These are phyloP conservation scores for Phortica okadai DNA, from an alignment of 2,888 invertebrate genomes.

Conservation along the genomic window DNA sequence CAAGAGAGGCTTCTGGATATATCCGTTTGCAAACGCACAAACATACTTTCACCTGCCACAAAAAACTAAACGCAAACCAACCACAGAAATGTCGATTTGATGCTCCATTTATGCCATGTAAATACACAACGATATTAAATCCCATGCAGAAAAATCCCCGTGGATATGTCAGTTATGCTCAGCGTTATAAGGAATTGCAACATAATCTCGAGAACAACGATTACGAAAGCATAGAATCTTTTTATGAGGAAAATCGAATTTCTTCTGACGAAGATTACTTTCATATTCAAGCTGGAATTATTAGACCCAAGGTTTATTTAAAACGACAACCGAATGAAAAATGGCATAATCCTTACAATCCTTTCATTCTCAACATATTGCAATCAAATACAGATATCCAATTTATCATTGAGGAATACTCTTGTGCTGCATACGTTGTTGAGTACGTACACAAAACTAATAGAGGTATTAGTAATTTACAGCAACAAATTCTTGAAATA, in stretches of 20 bases:
- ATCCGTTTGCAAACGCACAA: slow-evolving; percentile 34
- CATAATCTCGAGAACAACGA: slow-evolving; percentile 30
- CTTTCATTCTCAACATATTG: slow-evolving; percentile 65
- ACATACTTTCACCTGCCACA: slow-evolving; percentile 41
- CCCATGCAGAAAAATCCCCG: slow-evolving; percentile 29
- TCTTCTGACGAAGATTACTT: slow-evolving; percentile 49
- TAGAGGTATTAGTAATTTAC: slow-evolving; percentile 62
- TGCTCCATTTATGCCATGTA: slow-evolving; percentile 36
- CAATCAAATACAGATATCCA: slow-evolving; percentile 71
- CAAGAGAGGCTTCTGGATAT: slow-evolving; percentile 36
- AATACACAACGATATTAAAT: slow-evolving; percentile 25
- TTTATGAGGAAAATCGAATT: slow-evolving; percentile 13
- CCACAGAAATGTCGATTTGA: no score
- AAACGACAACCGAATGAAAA: slow-evolving; percentile 68
- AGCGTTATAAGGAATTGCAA: slow-evolving; percentile 14
- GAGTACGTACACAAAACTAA: slow-evolving; percentile 75
- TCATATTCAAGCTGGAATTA: slow-evolving; percentile 64
- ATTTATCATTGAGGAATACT: slow-evolving; percentile 66
- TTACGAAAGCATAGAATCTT: slow-evolving; percentile 12
- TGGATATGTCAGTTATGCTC: slow-evolving; percentile 7
- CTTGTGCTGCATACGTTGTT: slow-evolving; percentile 73
- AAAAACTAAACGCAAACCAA: slow-evolving; percentile 17
- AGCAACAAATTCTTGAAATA: slow-evolving; percentile 60
- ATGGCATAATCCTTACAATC: slow-evolving; percentile 74
- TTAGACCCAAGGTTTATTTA: slow-evolving; percentile 67